Base-by-base conservation (phyloP, 2,113 vertebrate genomes). In the Pseudorhombus dupliciocellatus region DNA sequence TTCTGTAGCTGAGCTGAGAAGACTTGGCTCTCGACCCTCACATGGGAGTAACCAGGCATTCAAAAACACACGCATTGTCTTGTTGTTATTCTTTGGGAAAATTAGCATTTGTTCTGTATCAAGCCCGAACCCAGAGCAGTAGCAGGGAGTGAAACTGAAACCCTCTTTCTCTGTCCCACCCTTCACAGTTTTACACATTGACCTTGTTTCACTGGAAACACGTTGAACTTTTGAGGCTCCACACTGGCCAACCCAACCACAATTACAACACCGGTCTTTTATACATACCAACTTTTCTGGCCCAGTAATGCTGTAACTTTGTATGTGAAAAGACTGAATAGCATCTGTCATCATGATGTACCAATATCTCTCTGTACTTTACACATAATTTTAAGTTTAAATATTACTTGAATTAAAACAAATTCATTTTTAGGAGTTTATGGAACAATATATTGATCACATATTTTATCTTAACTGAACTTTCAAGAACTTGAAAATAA, bases 71-170 rank as follows among this genome's bases (percentile, higher is more conserved):
- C n/a, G n/a, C 51, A 31, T 52, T 69, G 18, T 52, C 66, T 18
- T 24, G 55, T 70, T 69, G n/a, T 73, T 59, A 64, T 66, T 76
- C 21, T 25, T 14, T 30, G 3, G 15, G 2, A 10, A 20, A 44
- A 75, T 82, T 83, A 67, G 65, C 70, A 82, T 89, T 73, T 86
- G 55, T 81, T 70, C 1, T 57, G 2, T 34, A 44, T 11, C 64
- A 34, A n/a, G 21, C 1, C 15, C 8, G 44, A n/a, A 10, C 8
- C 68, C 69, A 90, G 83, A 87, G 61, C 34, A 25, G 5, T 28
- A 60, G 20, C 5, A 4, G 72, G 16, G 54, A 62, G 25, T 42
- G 61, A 68, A 51, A 53, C 52, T 64, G 78, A 86, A 79, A 73
- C 64, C 42, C 2, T 4, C 53, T 37, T 5, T 6, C 53, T 48